These are phyloP conservation scores for Furcula furcula DNA, from an alignment of 2,888 invertebrate species.

Conservation along the genomic window DNA sequence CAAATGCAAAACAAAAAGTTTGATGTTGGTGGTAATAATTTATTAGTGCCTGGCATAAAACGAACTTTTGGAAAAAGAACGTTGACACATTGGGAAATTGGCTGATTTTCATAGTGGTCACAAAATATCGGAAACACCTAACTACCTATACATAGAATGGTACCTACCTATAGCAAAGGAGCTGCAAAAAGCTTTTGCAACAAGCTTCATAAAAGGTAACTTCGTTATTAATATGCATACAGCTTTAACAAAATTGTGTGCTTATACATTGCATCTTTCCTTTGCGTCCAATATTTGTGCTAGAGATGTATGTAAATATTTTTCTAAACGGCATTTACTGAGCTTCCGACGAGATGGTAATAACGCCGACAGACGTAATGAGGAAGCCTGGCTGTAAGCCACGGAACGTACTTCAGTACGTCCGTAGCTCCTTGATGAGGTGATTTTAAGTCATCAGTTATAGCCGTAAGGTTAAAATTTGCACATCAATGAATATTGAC, in stretches of 20 bases:
- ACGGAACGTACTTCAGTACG: too few species aligned
- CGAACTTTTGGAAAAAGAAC: too few species aligned
- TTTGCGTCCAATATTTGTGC: conserved; percentile 50
- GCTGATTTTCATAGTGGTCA: too few species aligned
- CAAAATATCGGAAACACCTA: too few species aligned
- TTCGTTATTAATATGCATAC: conserved; percentile 43
- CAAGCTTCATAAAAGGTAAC: conserved; percentile 33
- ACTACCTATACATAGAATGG: too few species aligned
- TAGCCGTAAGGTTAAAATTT: conserved; percentile 49
- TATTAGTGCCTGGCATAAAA: too few species aligned
- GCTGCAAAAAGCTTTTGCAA: conserved; percentile 25
- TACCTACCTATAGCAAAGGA: conserved; percentile 8
- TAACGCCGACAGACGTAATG: conserved; percentile 70
- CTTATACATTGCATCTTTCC: conserved; percentile 31
- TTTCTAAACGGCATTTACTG: conserved; percentile 64
- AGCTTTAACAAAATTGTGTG: conserved; percentile 44
- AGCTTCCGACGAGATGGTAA: conserved; percentile 63
- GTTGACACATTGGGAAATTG: too few species aligned
- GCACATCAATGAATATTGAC: conserved; percentile 31
- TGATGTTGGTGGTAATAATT: too few species aligned
- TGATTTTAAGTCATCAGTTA: conserved; percentile 10
- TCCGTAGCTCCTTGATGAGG: conserved; percentile 16
- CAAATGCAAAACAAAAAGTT: too few species aligned
- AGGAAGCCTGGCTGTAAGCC: conserved; percentile 60
- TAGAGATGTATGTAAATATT: conserved; percentile 68